These are phyloP conservation scores for Samia ricini DNA, from an alignment of 1,140 invertebrate species.

Conservation along the genomic window DNA sequence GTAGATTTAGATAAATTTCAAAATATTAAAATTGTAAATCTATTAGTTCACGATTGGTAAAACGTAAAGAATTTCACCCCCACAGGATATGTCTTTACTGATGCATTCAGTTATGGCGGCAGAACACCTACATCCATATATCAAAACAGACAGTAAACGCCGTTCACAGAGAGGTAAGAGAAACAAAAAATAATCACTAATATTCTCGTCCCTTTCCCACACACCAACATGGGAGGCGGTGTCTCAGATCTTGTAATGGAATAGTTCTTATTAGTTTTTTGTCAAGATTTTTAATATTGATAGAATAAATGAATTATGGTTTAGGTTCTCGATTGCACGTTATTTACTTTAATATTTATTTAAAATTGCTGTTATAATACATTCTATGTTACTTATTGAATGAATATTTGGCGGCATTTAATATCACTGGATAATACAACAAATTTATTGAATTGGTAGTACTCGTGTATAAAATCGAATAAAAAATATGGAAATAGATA, in stretches of 20 bases:
- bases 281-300: not conserved
- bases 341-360: too few relatives aligned
- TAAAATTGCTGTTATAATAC: too few relatives aligned
- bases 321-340: not conserved
- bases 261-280: not conserved
- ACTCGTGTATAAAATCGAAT: too few relatives aligned
- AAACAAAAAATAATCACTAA: not conserved
- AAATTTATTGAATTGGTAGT: too few relatives aligned
- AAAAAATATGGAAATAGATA: too few relatives aligned
- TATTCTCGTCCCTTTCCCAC: not conserved
- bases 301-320: not conserved
- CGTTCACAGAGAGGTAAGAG: not conserved
- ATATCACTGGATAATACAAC: too few relatives aligned
- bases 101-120: not conserved
- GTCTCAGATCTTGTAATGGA: not conserved
- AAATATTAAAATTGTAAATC: not conserved
- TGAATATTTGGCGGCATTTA: too few relatives aligned
- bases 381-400: too few relatives aligned
- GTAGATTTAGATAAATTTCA: not conserved
- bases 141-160: conserved; percentile 1
- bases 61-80: not conserved
- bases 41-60: not conserved
- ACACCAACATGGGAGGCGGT: not conserved
- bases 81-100: not conserved
- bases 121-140: not conserved